These are phyloP conservation scores for Bos taurus DNA, from an alignment of 2,113 vertebrate genomes.

Conservation along the genomic window ARS-UCD2.0 NC_037335.1:44763001-44763500, in stretches of 20 bases:
- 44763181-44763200: neutral
- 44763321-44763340: neutral
- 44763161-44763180: neutral
- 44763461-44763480: neutral
- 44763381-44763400: neutral
- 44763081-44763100: neutral
- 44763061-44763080: neutral
- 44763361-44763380: neutral
- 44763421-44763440: constrained; percentile 34
- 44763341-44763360: neutral
- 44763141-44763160: neutral
- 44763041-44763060: neutral
- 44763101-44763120: neutral
- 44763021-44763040: neutral
- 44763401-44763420: neutral
- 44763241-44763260: neutral
- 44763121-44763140: neutral
- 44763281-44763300: neutral
- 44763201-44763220: neutral
- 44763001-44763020: neutral
- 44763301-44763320: neutral
- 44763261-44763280: neutral
- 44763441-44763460: neutral
- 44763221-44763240: neutral
- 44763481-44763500: neutral